Base-by-base conservation (phyloP, 2,797 vertebrate genomes). In the Parambassis ranga region DNA sequence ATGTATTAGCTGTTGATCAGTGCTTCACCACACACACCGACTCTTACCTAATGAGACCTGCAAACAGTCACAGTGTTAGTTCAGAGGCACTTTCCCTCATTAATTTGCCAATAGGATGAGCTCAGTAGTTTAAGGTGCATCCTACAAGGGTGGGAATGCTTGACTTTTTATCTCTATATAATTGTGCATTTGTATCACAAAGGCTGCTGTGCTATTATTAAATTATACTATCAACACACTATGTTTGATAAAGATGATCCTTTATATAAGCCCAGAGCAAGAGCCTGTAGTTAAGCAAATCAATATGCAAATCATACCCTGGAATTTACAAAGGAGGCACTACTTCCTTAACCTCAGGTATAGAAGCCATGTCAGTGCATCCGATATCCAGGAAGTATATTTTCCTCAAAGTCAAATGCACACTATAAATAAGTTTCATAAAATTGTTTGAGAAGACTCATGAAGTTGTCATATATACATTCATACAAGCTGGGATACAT, bases 281-380 rank as follows among this genome's bases (percentile, higher is more conserved):
- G 36, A 44, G 19, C 55, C 43, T 42, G 35, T 39, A 68, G 38
- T 31, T 56, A 43, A 76, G 38, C 16, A 57, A 71, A 57, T 32
- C 31, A 20, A 53, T 33, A 75, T 59, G 65, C 61, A 79, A 81
- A 76, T 62, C 19, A 13, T 10, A 11, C 39, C 16, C 15, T 55
- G 22, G 16, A 31, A 23, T 73, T 55, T 58, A 44, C 36, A 64
- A 43, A 52, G 23, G 7, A 33, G 23, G 23, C 20, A 10, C 18
- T 18, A 9, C 18, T 31, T 57, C 18, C 27, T 28, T 24, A 15
- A 24, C 31, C 13, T 23, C 15, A 70, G 53, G 20, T 11, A 58
- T n/a, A n/a, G n/a, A n/a, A n/a, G n/a, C n/a, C n/a, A n/a, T n/a
- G n/a, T n/a, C n/a, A n/a, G n/a, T n/a, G n/a, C n/a, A n/a, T n/a